Evolutionary conservation across 2,797 vertebrate genomes (phyloP), one percentile per base, ranked within the genome.

Genomic region (Rhodeus uyekii): DNA sequence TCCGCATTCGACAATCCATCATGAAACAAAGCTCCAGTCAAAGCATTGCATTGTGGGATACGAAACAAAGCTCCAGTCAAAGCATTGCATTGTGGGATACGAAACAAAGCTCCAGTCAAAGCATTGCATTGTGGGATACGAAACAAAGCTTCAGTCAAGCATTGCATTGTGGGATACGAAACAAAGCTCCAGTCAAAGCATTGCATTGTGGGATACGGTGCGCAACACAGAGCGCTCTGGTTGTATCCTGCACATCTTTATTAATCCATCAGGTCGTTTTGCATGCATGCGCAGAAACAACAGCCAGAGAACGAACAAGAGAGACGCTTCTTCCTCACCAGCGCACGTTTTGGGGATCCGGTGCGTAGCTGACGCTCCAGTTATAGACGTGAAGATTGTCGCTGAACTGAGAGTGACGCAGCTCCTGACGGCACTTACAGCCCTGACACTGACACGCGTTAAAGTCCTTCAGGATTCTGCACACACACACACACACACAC

Each of bases 381-480:
- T 93, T 96, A 88, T 95, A 93, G 76, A 98, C 91, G 0, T 97
- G 97, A 42, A 99, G 96, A 32, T 92, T 94, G 1, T 98, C 98
- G 0, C 96, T 99, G 94, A 96, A 96, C 89, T 96, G 96, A 1
- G 98, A 99, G 3, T 94, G 89, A 0, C 91, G 90, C 0, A 96
- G 98, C 89, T 98, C 97, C 89, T 95, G 96, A 0, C 90, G 96
- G 81, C 97, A 99, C 0, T 92, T 89, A 48, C 97, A 98, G 14
- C 97, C 98, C 89, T 99, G 97, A 73, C 97, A 97, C 89, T 98
- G 97, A 80, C 98, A 99, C 8, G 96, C 97, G 0, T 98, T 99
- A 87, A 99, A 99, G 90, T 99, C 97, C 92, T 98, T 98, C 88
- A 99, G 90, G 87, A 99, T 98, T 87, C 97, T 98, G 86, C 0